Evolutionary conservation across 64 coral and sea anemone species (phyloP).

Genomic region (Actinia tenebrosa): DNA sequence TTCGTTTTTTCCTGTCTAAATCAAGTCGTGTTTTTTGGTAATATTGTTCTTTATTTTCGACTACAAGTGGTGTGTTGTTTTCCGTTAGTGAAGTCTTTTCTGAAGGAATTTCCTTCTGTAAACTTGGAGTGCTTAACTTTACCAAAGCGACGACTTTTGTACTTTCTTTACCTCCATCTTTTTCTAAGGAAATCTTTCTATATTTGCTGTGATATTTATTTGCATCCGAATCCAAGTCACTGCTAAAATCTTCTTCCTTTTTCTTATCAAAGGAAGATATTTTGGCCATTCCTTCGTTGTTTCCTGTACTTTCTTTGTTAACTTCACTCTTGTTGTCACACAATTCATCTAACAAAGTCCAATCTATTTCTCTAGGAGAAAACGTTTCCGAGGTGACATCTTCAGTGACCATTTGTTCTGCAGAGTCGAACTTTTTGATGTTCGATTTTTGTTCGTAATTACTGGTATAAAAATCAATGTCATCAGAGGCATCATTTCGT

Average conservation of each 20-base stretch:
- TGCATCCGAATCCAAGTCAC: not conserved
- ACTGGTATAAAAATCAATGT: not conserved
- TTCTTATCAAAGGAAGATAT: not conserved
- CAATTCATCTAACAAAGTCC: not conserved
- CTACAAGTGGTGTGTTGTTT: not conserved
- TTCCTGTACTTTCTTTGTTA: not conserved
- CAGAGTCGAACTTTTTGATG: not conserved
- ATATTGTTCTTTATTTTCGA: not conserved
- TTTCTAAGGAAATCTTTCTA: not conserved
- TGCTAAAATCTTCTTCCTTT: not conserved
- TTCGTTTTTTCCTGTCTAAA: not conserved
- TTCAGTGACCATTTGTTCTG: not conserved
- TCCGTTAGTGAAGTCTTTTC: not conserved
- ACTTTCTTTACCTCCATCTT: not conserved
- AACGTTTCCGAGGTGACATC: not conserved
- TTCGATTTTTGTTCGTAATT: not conserved
- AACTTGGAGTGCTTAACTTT: not conserved
- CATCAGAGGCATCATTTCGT: not conserved
- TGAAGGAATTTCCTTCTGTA: not conserved
- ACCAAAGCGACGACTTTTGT: not conserved
- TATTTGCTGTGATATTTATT: not conserved
- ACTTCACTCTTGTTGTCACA: not conserved
- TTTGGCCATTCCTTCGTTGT: not conserved
- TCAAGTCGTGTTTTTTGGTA: not conserved
- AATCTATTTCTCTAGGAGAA: not conserved